These are phyloP conservation scores for Tupaia chinensis DNA, from an alignment of 2,113 vertebrate genomes.

Conservation along the genomic window DNA sequence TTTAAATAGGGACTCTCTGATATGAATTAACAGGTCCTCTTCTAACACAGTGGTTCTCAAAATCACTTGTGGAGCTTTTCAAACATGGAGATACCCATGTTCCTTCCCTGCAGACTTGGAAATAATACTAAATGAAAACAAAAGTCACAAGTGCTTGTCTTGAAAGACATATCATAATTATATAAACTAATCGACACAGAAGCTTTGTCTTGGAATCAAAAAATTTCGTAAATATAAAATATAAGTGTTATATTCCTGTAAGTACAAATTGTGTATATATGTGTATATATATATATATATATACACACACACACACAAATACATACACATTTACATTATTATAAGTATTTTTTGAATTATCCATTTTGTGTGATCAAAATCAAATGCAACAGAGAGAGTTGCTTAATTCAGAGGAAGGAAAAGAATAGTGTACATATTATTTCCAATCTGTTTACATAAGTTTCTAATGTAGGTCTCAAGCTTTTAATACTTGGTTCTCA, in stretches of 20 bases:
- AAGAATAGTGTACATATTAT: neutral
- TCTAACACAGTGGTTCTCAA: conserved; percentile 24
- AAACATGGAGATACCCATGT: neutral
- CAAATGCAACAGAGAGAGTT: neutral
- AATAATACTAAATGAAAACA: conserved; percentile 56
- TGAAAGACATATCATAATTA: neutral
- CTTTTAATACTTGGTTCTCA: conserved; percentile 26
- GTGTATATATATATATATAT: neutral
- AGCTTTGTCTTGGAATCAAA: conserved; percentile 8
- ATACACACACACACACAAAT: neutral
- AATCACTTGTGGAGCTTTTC: neutral
- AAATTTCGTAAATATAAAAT: conserved; percentile 1
- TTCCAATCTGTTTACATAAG: neutral
- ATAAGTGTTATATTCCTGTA: neutral
- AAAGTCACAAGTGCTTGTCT: conserved; percentile 1
- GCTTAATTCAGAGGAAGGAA: neutral
- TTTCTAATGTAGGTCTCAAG: neutral
- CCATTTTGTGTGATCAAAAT: conserved; percentile 46
- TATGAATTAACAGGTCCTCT: neutral
- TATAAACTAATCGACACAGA: neutral
- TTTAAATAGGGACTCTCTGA: neutral
- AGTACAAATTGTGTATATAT: neutral
- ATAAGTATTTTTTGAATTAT: conserved; percentile 24
- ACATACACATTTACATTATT: neutral
- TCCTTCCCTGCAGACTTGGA: conserved; percentile 16